Percentiles rank a stretch among this genome's conserved stretches.
These are phyloP conservation scores for Xylota segnis DNA, from an alignment of 2,888 invertebrate genomes.

Conservation along the genomic window DNA sequence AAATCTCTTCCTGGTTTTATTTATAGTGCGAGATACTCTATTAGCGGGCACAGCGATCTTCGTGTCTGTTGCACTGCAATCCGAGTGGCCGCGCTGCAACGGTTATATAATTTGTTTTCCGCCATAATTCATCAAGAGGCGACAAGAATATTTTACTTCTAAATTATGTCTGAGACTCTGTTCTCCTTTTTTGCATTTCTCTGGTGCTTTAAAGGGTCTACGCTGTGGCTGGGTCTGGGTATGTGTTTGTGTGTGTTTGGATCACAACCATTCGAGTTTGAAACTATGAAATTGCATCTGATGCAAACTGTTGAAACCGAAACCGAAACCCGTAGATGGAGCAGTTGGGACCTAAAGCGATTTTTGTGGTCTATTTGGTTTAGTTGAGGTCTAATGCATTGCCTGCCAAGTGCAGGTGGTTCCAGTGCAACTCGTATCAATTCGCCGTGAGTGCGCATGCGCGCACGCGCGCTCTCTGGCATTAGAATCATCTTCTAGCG, in stretches of 20 bases:
- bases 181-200: constrained; percentile 22
- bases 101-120: constrained; percentile 76
- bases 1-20: constrained; percentile 76
- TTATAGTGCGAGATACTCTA: constrained; percentile 56
- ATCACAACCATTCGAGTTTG: not conserved
- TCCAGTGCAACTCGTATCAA: constrained; percentile 30
- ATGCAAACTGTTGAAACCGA: constrained; percentile 64
- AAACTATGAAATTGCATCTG: constrained; percentile 37
- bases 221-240: not conserved
- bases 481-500: constrained; percentile 44
- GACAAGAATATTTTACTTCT: constrained; percentile 77
- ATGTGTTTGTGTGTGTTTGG: not conserved
- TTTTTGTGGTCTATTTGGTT: constrained; percentile 54
- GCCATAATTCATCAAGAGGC: constrained; percentile 77
- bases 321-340: constrained; percentile 48
- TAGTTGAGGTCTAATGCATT: constrained; percentile 21
- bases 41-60: constrained; percentile 40
- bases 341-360: constrained; percentile 54
- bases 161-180: constrained; percentile 57
- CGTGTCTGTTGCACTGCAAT: constrained; percentile 22
- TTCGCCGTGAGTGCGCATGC: constrained; percentile 11
- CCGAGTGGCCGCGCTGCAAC: constrained; percentile 49
- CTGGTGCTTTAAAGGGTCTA: constrained; percentile 10
- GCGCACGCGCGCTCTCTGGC: constrained; percentile 35
- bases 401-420: constrained; percentile 39